Evolutionary conservation across 2,888 invertebrate species (phyloP).

Genomic region (Epicampocera succincta): DNA sequence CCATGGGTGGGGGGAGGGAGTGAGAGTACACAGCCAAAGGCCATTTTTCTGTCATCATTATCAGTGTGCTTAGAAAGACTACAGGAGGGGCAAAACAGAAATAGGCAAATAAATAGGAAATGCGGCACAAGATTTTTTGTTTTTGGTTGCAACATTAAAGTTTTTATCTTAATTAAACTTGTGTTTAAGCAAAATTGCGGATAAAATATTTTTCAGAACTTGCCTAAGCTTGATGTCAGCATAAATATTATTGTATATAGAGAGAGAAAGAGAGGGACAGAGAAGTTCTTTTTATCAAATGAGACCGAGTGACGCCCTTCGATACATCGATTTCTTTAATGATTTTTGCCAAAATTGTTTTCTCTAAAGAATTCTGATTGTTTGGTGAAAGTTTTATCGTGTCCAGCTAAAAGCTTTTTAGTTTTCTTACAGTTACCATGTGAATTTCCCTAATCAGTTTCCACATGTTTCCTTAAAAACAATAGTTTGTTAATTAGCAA

Average conservation of each 20-base stretch:
- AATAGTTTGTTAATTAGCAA: constrained; percentile 55
- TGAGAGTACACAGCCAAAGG: constrained; percentile 46
- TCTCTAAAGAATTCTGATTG: neutral
- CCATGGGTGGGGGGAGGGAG: too few relatives aligned
- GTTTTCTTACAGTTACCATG: constrained; percentile 20
- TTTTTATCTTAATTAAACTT: too few relatives aligned
- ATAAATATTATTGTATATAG: too few relatives aligned
- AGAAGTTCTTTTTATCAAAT: too few relatives aligned
- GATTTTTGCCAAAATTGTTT: neutral
- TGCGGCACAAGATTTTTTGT: too few relatives aligned
- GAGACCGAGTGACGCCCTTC: too few relatives aligned
- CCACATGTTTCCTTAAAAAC: constrained; percentile 32
- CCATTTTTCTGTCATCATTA: constrained; percentile 65
- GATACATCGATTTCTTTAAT: too few relatives aligned
- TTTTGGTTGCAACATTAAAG: too few relatives aligned
- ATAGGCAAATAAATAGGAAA: neutral
- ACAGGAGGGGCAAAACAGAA: constrained; percentile 15
- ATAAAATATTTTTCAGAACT: too few relatives aligned
- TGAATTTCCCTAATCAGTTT: constrained; percentile 49
- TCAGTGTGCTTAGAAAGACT: constrained; percentile 17
- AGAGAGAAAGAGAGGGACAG: too few relatives aligned
- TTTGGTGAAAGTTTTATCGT: constrained; percentile 10
- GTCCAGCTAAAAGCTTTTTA: constrained; percentile 1
- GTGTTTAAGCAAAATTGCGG: too few relatives aligned
- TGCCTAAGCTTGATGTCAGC: too few relatives aligned